Percentiles rank a stretch among this genome's conserved stretches.
These are phyloP conservation scores for Bursaphelenchus okinawaensis DNA, from an alignment of 2,888 invertebrate genomes.

Conservation along the genomic window DNA sequence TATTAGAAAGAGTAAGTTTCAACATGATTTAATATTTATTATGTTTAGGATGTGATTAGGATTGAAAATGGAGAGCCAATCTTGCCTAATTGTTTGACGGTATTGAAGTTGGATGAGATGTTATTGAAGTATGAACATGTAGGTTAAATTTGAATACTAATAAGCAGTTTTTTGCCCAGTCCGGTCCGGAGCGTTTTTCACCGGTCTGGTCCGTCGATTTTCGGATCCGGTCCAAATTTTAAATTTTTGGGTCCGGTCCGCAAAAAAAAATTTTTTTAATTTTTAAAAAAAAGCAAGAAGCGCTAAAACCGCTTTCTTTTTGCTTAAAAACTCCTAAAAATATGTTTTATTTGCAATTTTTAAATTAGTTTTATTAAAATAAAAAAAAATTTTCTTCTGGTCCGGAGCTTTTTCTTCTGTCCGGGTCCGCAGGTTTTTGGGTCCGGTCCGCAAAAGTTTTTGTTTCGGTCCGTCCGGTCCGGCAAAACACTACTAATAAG, in stretches of 20 bases:
- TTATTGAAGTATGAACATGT: background rate
- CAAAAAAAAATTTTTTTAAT: background rate
- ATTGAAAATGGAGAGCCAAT: background rate
- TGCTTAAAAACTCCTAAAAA: too few species aligned
- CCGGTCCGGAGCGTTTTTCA: too few species aligned
- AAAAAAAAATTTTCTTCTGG: background rate
- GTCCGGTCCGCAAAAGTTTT: too few species aligned
- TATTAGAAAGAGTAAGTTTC: background rate
- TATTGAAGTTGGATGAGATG: background rate
- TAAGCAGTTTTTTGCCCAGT: too few species aligned
- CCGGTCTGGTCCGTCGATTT: background rate
- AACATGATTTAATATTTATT: too few species aligned
- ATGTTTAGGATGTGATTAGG: too few species aligned
- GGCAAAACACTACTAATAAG: too few species aligned
- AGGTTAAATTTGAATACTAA: background rate
- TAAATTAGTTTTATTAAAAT: background rate
- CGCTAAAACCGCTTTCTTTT: too few species aligned
- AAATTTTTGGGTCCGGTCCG: background rate
- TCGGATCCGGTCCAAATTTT: background rate
- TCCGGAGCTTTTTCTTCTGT: background rate
- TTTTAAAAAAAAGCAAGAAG: background rate
- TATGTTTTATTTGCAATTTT: background rate
- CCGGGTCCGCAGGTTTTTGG: background rate
- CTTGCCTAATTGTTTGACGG: background rate
- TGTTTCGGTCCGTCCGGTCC: too few species aligned